Percentiles rank a stretch among this genome's conserved stretches.
phyloP scores from a whole-genome alignment of 2,797 vertebrate species.

The Halcyon badia region DNA sequence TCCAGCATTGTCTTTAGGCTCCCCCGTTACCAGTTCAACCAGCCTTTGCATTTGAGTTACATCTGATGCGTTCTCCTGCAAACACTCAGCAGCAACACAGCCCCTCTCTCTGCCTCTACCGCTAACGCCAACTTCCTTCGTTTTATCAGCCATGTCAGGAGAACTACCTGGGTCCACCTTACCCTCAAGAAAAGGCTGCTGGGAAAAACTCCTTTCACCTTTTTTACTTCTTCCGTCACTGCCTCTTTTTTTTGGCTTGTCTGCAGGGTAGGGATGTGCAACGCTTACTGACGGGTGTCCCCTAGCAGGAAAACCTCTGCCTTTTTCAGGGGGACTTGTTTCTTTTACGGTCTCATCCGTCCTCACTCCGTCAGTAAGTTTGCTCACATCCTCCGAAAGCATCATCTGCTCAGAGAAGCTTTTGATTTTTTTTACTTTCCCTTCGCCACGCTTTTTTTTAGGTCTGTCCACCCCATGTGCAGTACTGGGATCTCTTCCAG shows the following conservation, averaged over 20 bases:
- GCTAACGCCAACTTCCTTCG: background rate
- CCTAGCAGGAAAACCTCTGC: background rate
- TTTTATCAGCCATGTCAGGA: background rate
- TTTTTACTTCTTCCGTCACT: conserved; percentile 37
- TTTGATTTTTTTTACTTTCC: background rate
- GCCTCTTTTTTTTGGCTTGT: conserved; percentile 15
- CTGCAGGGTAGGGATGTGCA: background rate
- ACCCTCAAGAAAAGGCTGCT: background rate
- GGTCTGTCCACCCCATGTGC: background rate
- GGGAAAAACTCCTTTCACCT: conserved; percentile 34
- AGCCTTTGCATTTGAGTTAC: background rate
- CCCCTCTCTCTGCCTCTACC: background rate
- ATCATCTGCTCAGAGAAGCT: background rate
- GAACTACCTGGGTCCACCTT: background rate
- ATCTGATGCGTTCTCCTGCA: background rate
- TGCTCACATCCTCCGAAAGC: background rate
- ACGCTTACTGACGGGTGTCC: fast-evolving
- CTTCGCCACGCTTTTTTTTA: background rate
- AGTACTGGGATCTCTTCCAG: background rate
- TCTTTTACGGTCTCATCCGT: background rate
- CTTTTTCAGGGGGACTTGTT: fast-evolving
- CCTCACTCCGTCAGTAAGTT: background rate
- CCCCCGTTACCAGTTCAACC: fast-evolving
- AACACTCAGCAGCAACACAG: background rate
- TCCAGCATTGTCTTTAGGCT: background rate